These are phyloP conservation scores for Dendroctonus ponderosae DNA, from an alignment of 1,140 invertebrate genomes.

Conservation along the genomic window DNA sequence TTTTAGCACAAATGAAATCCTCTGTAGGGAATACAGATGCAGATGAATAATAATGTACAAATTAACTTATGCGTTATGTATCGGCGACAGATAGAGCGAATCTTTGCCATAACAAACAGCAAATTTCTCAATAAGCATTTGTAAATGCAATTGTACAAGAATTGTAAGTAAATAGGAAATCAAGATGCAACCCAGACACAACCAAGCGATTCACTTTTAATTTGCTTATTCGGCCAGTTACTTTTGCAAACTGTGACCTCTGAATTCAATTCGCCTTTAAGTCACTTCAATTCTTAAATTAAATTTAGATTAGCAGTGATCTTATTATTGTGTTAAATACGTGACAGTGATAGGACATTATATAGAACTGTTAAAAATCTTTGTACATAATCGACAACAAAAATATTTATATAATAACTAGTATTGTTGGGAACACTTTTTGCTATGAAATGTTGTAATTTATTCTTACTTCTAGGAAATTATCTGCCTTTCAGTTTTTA, in stretches of 20 bases:
- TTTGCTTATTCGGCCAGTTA: too few species aligned
- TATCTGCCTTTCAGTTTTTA: conserved; percentile 33
- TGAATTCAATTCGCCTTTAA: neutral
- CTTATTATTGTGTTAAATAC: conserved; percentile 35
- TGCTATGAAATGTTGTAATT: conserved; percentile 40
- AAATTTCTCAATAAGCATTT: conserved; percentile 2
- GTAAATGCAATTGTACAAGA: too few species aligned
- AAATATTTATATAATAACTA: conserved; percentile 43
- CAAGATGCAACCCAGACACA: too few species aligned
- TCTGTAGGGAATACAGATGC: conserved; percentile 29
- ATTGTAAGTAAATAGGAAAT: too few species aligned
- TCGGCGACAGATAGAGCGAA: neutral
- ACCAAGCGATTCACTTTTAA: too few species aligned
- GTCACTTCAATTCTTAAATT: conserved; percentile 1
- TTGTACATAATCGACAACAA: conserved; percentile 43
- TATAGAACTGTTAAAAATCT: conserved; percentile 42
- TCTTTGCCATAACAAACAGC: neutral
- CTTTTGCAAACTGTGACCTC: too few species aligned
- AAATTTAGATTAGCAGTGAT: conserved; percentile 24
- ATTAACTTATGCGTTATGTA: conserved; percentile 37
- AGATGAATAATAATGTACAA: conserved; percentile 42
- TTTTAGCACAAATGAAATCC: conserved; percentile 46
- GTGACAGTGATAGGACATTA: conserved; percentile 32
- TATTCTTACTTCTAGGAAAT: conserved; percentile 34
- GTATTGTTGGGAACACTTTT: conserved; percentile 46